These are phyloP conservation scores for Pelosia muscerda DNA, from an alignment of 2,888 invertebrate species.

Conservation along the genomic window DNA sequence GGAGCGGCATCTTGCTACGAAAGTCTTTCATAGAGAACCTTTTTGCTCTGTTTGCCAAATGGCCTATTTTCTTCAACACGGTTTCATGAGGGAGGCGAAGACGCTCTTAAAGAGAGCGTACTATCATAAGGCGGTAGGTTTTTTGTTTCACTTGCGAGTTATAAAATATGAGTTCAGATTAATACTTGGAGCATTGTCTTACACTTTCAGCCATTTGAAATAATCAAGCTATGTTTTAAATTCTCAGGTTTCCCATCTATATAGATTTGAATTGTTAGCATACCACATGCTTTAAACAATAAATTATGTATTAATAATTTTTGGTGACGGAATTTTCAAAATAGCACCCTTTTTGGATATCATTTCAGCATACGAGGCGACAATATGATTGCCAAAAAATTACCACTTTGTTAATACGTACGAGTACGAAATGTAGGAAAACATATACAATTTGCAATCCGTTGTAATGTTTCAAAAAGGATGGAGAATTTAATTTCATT, in stretches of 20 bases:
- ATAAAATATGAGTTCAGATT: not conserved
- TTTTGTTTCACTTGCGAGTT: not conserved
- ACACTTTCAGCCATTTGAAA: not conserved
- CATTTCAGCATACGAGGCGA: not conserved
- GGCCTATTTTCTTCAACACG: constrained; percentile 17
- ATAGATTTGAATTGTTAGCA: too few species aligned
- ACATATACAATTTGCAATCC: not conserved
- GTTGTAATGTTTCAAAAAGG: not conserved
- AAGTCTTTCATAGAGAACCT: constrained; percentile 9
- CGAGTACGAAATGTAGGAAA: not conserved
- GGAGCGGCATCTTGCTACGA: constrained; percentile 1
- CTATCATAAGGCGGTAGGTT: not conserved
- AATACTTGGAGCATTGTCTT: not conserved
- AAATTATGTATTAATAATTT: too few species aligned
- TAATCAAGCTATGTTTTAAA: not conserved
- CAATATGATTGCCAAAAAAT: not conserved
- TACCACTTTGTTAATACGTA: not conserved
- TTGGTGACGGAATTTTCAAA: too few species aligned
- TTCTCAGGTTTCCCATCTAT: too few species aligned
- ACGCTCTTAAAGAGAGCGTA: not conserved
- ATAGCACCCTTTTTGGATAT: too few species aligned
- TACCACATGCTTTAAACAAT: too few species aligned
- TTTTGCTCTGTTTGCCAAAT: constrained; percentile 15
- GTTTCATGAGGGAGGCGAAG: not conserved
- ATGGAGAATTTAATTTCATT: not conserved